Evolutionary conservation across 2,888 invertebrate species (phyloP), one percentile per base, ranked within the genome.

Genomic region (Crossocerus cetratus): DNA sequence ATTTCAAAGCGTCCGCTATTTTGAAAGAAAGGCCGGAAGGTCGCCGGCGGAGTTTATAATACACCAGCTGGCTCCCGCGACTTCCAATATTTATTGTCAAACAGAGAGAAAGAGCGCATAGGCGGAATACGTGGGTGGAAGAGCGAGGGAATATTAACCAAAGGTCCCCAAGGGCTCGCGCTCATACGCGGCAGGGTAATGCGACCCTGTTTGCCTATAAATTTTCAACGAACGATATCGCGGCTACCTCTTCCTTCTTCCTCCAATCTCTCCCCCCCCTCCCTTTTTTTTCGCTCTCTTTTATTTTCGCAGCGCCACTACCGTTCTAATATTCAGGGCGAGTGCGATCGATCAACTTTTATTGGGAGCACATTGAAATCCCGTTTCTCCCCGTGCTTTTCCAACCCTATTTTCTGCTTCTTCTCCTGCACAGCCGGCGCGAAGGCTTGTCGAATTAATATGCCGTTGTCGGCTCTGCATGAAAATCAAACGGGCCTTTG

Each of bases 51-150:
- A 68, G 64, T 62, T 65, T 75, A 53, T 60, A 65, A 63, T 60
- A 43, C 42, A 42, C 56, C 13, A 43, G 18, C 60, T 66, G 1
- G 23, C 53, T 54, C 13, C 16, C 13, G 1, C 61, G 59, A 65
- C 69, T 77, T 78, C 70, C 78, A 77, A 74, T 78, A 70, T 78
- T 78, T 70, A 78, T 78, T 55, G 58, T 68, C 77, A 77, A 77
- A 72, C 77, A 75, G 53, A 14, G 63, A 57, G 61, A 3, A 32
- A 32, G 32, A 32, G 32, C 32, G 32, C 8, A 32, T 32, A 32
- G 8, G 32, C 1, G 32, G 32, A 32, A 3, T 1, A 32, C 8
- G 32, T 32, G 23, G 23, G 23, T 5, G 23, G 32, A 3, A 1
- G 32, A 32, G 32, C 11, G 32, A 32, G 32, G 64, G 23, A 43